Base-by-base conservation (phyloP, 2,113 vertebrate species). In the Sisor rabdophorus region DNA sequence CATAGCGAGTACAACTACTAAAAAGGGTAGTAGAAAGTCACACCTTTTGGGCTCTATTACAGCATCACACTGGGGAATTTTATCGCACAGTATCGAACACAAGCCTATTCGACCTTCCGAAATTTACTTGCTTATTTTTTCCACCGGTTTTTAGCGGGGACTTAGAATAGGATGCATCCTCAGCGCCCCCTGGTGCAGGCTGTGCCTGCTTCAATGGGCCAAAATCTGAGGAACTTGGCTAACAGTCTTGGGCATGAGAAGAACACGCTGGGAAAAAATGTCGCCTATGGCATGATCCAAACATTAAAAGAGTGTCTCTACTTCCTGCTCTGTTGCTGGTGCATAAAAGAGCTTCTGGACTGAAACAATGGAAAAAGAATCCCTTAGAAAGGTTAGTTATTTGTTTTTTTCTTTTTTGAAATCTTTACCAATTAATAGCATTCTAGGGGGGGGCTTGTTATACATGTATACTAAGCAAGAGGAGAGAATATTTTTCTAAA, bases 271-370 rank as follows among this genome's bases (percentile, higher is more conserved):
- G 90, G 92, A 15, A 84, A 88, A 72, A 88, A 87, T 85, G 65
- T 89, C 0, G 83, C 88, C 52, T 91, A 90, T 47, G 83, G 89
- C 36, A 80, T 93, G 22, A 87, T 92, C 79, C 87, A 85, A 72
- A 89, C 90, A 2, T 84, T 95, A 61, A 92, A 90, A 75, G 92
- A 95, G 64, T 90, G 93, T 0, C 81, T 93, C 19, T 96, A 93
- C 73, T 84, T 97, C 73, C 89, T 96, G 16, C 93, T 98, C 28
- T 96, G 96, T 88, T 97, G 95, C 86, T 97, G 95, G 95, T 98
- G 95, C 82, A 87, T 96, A 81, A 93, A 81, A n/a, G 90, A 95
- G 86, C 91, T 98, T 77, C 88, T 98, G 87, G 95, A 97, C 80
- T 96, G 89, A 89, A 16, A 56, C 17, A 30, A 13, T 55, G 56